Conservation (phyloP, 2,888 invertebrate species). For the Rhagium mordax region DNA sequence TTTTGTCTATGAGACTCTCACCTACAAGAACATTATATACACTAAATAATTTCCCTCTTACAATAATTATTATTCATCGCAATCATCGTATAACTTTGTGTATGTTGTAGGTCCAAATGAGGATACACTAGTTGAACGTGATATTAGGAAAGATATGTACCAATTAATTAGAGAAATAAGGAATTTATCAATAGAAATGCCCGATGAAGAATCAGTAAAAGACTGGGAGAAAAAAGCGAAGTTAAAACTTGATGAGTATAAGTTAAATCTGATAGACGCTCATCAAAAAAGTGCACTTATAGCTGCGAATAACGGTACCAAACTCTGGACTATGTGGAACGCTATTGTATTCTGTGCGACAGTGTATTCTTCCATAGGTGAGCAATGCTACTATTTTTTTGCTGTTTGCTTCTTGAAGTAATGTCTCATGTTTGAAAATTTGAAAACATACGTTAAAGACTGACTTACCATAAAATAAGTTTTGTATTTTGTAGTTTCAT, state of each 20-base stretch:
- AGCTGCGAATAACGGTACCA: conserved; percentile 67
- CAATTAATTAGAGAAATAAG: conserved; percentile 60
- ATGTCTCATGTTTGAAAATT: too few relatives aligned
- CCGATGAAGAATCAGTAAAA: conserved; percentile 59
- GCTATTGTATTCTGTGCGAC: conserved; percentile 91
- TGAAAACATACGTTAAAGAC: too few relatives aligned
- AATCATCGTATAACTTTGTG: not conserved
- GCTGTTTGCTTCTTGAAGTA: too few relatives aligned
- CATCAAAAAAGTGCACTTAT: conserved; percentile 60
- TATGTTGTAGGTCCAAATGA: conserved; percentile 58
- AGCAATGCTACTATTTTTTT: too few relatives aligned
- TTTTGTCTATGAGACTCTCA: too few relatives aligned
- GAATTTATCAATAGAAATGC: conserved; percentile 59
- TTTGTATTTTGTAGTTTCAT: too few relatives aligned
- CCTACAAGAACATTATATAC: too few relatives aligned
- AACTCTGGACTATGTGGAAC: conserved; percentile 88
- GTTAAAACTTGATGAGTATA: conserved; percentile 72
- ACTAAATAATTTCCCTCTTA: too few relatives aligned
- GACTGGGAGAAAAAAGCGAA: conserved; percentile 72
- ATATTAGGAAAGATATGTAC: conserved; percentile 61
- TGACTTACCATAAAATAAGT: too few relatives aligned
- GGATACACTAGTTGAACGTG: conserved; percentile 58
- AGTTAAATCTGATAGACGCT: conserved; percentile 67
- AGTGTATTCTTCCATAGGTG: conserved; percentile 92
- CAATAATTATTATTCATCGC: too few relatives aligned